Evolutionary conservation across 2,797 vertebrate genomes (phyloP).

Genomic region (Alexandromys oeconomus): DNA sequence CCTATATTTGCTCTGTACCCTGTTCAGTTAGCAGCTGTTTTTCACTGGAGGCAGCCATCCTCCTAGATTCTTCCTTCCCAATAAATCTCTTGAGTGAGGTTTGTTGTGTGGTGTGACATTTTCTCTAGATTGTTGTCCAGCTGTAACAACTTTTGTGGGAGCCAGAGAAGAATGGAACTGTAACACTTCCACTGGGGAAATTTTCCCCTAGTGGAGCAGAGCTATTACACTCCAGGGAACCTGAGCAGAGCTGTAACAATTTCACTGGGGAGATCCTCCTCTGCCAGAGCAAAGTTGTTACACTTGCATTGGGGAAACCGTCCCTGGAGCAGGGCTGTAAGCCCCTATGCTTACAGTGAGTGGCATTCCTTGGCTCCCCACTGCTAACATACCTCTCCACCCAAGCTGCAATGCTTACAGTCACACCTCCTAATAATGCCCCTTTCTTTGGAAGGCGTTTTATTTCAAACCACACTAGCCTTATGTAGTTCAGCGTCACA

Average conservation of each 20-base stretch:
- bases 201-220: not conserved
- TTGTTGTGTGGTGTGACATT: not conserved
- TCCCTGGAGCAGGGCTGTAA: not conserved
- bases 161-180: not conserved
- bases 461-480: not conserved
- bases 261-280: rapidly evolving
- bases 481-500: not conserved
- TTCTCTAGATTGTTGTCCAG: not conserved
- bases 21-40: not conserved
- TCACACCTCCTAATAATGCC: not conserved
- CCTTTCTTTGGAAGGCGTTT: not conserved
- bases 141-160: not conserved
- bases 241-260: not conserved
- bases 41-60: not conserved
- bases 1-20: not conserved
- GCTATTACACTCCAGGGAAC: not conserved
- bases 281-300: not conserved
- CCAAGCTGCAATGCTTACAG: not conserved
- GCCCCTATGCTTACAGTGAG: not conserved
- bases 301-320: not conserved
- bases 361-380: not conserved
- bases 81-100: not conserved
- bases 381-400: not conserved
- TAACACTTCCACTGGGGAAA: not conserved
- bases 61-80: not conserved